Conservation (phyloP, 2,113 vertebrate species). For the Larimichthys crocea region DNA sequence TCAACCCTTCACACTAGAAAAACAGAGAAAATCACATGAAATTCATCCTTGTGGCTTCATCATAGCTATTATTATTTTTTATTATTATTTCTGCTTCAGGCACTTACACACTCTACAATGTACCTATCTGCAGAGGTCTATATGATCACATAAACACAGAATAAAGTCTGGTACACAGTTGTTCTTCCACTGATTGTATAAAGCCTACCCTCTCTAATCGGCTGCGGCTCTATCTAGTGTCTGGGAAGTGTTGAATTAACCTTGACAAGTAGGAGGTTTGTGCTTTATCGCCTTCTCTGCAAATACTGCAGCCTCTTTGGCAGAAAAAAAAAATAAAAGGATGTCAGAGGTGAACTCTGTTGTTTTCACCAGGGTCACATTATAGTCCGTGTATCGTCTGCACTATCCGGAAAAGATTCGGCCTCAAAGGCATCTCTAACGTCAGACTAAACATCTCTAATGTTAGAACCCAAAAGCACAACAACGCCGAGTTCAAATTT, state of each 20-base stretch:
- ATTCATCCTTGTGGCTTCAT: background rate
- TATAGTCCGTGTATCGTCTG: background rate
- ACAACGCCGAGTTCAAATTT: background rate
- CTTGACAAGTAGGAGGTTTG: constrained; percentile 38
- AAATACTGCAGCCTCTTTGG: constrained; percentile 20
- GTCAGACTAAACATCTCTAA: constrained; percentile 12
- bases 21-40: background rate
- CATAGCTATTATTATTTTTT: background rate
- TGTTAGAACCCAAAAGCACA: constrained; percentile 16
- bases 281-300: constrained; percentile 31
- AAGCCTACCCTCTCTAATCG: background rate
- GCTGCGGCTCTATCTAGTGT: background rate
- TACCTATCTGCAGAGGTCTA: background rate
- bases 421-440: background rate
- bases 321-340: background rate
- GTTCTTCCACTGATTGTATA: constrained; percentile 1
- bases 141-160: background rate
- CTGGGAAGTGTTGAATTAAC: constrained; percentile 28
- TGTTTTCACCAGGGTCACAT: constrained; percentile 21
- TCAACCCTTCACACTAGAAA: background rate
- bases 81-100: background rate
- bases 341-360: constrained; percentile 25
- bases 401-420: constrained; percentile 13
- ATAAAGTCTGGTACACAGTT: background rate
- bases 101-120: background rate